Percentiles rank a stretch among this genome's conserved stretches.
These are phyloP conservation scores for Ctenopoma multispine DNA, from an alignment of 2,797 vertebrate species.

Conservation along the genomic window DNA sequence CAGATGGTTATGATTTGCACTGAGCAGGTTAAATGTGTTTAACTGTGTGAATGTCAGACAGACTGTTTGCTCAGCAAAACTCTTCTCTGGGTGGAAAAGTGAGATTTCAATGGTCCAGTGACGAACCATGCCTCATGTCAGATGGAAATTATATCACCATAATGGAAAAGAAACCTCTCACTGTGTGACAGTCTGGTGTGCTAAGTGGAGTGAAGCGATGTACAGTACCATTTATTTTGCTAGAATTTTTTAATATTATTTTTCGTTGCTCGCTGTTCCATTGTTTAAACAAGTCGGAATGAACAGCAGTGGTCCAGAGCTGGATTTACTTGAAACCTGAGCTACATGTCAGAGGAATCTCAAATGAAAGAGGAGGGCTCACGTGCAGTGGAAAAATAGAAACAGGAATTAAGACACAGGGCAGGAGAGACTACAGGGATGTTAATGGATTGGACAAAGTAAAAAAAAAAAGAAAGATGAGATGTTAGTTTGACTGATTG, in stretches of 20 bases:
- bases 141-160: conserved; percentile 59
- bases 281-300: conserved; percentile 52
- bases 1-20: conserved; percentile 18
- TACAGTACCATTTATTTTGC: conserved; percentile 48
- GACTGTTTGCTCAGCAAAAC: conserved; percentile 47
- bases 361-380: conserved; percentile 50
- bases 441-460: conserved; percentile 5
- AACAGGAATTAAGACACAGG: conserved; percentile 46
- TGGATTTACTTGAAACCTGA: conserved; percentile 55
- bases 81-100: conserved; percentile 50
- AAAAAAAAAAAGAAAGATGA: background rate
- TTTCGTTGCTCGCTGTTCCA: conserved; percentile 29
- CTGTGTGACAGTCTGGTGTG: conserved; percentile 58
- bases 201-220: conserved; percentile 10
- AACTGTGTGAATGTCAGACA: conserved; percentile 36
- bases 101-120: conserved; percentile 52
- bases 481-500: background rate
- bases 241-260: conserved; percentile 39
- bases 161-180: conserved; percentile 64
- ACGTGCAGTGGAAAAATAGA: conserved; percentile 61
- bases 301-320: conserved; percentile 38
- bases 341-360: conserved; percentile 51
- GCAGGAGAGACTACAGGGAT: conserved; percentile 24
- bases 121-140: conserved; percentile 44
- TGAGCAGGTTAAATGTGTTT: conserved; percentile 36